phyloP scores from a whole-genome alignment of 2,888 invertebrate species.

The Cosmia trapezina region DNA sequence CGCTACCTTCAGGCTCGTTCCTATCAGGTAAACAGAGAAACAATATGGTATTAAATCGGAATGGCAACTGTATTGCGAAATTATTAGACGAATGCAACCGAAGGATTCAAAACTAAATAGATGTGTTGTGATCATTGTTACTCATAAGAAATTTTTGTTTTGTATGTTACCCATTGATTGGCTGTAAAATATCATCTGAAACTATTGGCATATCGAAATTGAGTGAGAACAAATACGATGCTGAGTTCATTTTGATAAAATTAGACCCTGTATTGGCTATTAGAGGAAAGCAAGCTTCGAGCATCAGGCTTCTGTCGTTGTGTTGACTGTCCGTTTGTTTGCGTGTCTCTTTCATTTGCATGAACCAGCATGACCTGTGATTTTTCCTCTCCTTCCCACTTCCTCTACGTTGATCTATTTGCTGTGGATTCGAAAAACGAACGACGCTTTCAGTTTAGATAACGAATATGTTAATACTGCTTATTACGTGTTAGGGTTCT shows the following conservation, averaged over 20 bases:
- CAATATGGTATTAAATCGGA: constrained; percentile 86
- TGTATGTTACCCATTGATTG: constrained; percentile 82
- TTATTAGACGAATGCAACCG: constrained; percentile 87
- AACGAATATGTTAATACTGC: constrained; percentile 51
- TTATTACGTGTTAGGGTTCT: constrained; percentile 61
- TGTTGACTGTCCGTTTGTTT: constrained; percentile 87
- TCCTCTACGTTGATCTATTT: constrained; percentile 73
- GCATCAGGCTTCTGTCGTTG: constrained; percentile 88
- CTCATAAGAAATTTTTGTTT: constrained; percentile 72
- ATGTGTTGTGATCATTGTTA: constrained; percentile 85
- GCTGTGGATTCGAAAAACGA: constrained; percentile 75
- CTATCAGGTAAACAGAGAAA: constrained; percentile 94
- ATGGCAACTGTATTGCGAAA: constrained; percentile 89
- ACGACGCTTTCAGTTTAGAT: constrained; percentile 70
- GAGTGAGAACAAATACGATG: constrained; percentile 65
- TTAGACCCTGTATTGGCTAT: constrained; percentile 83
- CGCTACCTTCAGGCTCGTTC: constrained; percentile 95
- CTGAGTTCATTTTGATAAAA: constrained; percentile 73
- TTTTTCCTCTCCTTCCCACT: constrained; percentile 82
- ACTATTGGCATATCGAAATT: constrained; percentile 70
- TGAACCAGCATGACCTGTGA: constrained; percentile 87
- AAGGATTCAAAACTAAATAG: constrained; percentile 76
- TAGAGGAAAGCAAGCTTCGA: constrained; percentile 82
- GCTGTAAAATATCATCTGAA: constrained; percentile 78
- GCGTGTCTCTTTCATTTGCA: constrained; percentile 90